phyloP scores from a whole-genome alignment of 2,888 invertebrate species.

The Aspidiotus destructor region DNA sequence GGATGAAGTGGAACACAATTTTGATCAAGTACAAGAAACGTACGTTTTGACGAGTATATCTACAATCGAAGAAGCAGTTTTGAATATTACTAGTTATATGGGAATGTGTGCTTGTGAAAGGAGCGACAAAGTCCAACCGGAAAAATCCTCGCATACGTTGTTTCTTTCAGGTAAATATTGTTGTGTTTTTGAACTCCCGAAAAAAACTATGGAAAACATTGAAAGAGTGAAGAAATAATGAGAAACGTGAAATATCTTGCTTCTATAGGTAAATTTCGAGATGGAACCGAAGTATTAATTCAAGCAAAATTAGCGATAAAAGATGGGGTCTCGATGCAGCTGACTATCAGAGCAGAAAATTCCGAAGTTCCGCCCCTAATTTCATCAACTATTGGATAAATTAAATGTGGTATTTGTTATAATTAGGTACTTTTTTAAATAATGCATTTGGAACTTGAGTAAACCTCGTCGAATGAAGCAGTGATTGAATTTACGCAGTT shows the following conservation, averaged over 20 bases:
- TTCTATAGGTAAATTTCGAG: slow-evolving; percentile 66
- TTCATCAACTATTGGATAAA: slow-evolving; percentile 71
- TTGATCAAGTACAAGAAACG: slow-evolving; percentile 76
- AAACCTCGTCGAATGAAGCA: no score
- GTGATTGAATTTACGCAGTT: no score
- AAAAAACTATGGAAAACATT: not conserved
- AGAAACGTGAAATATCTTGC: not conserved
- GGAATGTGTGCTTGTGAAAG: slow-evolving; percentile 78
- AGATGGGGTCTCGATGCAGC: slow-evolving; percentile 80
- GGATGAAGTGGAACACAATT: slow-evolving; percentile 57
- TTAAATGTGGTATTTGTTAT: not conserved
- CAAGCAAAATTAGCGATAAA: slow-evolving; percentile 72
- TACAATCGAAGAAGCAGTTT: slow-evolving; percentile 72
- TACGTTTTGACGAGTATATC: slow-evolving; percentile 74
- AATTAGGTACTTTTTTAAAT: no score
- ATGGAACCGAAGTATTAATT: slow-evolving; percentile 80
- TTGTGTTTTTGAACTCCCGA: not conserved
- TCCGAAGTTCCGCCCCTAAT: slow-evolving; percentile 78
- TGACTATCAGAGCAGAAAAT: slow-evolving; percentile 78
- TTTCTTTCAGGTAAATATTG: slow-evolving; percentile 57
- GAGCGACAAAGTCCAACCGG: slow-evolving; percentile 71
- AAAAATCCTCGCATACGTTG: slow-evolving; percentile 70
- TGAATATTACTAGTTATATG: slow-evolving; percentile 69
- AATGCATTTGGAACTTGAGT: no score
- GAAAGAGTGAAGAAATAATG: not conserved